Conservation (phyloP, 2,113 vertebrate genomes). For the Peromyscus polionotus region DNA sequence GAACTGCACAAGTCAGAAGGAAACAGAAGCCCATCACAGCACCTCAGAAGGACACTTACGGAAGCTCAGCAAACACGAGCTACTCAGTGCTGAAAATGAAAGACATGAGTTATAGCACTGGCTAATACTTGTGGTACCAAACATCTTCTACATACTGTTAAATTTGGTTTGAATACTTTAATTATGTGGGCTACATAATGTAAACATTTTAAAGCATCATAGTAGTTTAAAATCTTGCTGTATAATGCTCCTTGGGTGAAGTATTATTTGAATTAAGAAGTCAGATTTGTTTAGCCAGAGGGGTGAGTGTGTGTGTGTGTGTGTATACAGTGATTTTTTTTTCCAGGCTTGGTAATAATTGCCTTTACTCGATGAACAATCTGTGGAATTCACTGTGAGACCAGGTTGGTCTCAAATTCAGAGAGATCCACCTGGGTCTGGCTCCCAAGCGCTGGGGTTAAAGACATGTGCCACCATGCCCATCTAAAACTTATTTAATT, state of each 20-base stretch:
- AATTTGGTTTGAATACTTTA: constrained; percentile 81
- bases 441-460: background rate
- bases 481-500: background rate
- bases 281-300: constrained; percentile 81
- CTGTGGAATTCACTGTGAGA: background rate
- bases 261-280: constrained; percentile 77
- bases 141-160: constrained; percentile 74
- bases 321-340: background rate
- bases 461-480: background rate
- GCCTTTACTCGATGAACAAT: background rate
- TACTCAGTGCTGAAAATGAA: constrained; percentile 65
- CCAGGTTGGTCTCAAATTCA: background rate
- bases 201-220: constrained; percentile 79
- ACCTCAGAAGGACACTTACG: background rate
- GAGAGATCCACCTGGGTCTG: background rate
- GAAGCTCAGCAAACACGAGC: constrained; percentile 1
- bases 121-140: constrained; percentile 60
- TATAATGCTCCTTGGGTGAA: constrained; percentile 71
- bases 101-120: constrained; percentile 49
- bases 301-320: background rate
- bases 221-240: constrained; percentile 73
- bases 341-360: background rate
- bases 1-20: constrained; percentile 57
- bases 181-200: constrained; percentile 64
- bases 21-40: constrained; percentile 64